Conservation (phyloP, 2,113 vertebrate genomes). For the Progne subis region DNA sequence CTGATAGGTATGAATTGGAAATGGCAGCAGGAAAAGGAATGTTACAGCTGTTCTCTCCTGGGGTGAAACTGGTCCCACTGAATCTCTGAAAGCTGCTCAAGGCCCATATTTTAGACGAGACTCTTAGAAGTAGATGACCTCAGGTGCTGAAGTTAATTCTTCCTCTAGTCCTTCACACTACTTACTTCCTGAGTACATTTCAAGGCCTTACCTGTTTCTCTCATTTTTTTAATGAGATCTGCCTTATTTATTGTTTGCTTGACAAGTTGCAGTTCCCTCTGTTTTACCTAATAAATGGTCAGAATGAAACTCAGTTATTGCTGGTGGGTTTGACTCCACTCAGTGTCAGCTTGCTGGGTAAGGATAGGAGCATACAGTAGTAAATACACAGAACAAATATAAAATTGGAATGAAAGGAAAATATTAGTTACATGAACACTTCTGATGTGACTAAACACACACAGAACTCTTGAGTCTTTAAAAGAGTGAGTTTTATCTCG, state of each 20-base stretch:
- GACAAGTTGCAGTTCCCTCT: not conserved
- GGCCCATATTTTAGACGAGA: not conserved
- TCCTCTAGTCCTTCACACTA: not conserved
- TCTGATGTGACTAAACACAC: not conserved
- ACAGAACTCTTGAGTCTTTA: not conserved
- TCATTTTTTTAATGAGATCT: not conserved
- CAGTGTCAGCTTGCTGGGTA: not conserved
- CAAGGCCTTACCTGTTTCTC: not conserved
- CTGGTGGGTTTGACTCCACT: not conserved
- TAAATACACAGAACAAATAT: not conserved
- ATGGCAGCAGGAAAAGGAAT: not conserved
- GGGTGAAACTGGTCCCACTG: not conserved
- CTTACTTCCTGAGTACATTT: not conserved
- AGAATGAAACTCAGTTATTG: not conserved
- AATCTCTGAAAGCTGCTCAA: not conserved
- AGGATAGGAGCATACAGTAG: fast-evolving
- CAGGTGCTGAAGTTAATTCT: not conserved
- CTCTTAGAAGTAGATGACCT: not conserved
- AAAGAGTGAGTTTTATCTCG: not conserved
- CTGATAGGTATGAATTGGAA: not conserved
- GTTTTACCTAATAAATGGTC: not conserved
- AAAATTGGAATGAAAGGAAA: not conserved
- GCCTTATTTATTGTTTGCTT: not conserved
- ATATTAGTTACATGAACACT: fast-evolving
- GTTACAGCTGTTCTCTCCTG: not conserved